Evolutionary conservation across 2,113 vertebrate species (phyloP), one percentile per base, ranked within the genome.

Genomic region (Gorsachius goisagi): DNA sequence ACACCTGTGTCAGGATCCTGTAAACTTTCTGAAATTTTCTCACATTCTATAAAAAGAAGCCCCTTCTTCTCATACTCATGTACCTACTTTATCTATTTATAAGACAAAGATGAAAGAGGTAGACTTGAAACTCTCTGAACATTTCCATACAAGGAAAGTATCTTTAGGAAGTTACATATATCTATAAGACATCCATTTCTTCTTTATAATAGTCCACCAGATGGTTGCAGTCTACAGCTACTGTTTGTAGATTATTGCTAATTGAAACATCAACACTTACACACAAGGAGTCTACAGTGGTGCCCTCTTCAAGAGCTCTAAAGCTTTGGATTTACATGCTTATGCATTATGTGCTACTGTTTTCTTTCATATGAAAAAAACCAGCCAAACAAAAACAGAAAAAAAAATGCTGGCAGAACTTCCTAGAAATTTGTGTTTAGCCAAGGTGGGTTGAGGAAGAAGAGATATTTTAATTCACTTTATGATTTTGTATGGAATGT

Each of bases 171-270:
- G 88, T 95, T 96, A 68, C 47, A 76, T 91, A 89, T 73, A 76
- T 73, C 55, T 90, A 20, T 8, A 58, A 95, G 41, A 88, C 39
- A 76, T 64, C 77, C 1, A 55, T 91, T 88, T 94, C 68, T 72
- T 94, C 66, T 73, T 92, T 72, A 18, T 78, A 90, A 80, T 41
- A 66, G 39, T 86, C 88, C 52, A 96, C 83, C 93, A 97, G 95
- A 97, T 97, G 93, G 81, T 80, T 89, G 49, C 59, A 86, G 73
- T 93, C 66, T 85, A 35, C 64, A 89, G 75, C 35, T 90, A 85
- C 71, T 37, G 17, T 64, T 96, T 95, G 89, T 94, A 86, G 55
- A 92, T 97, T 97, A 94, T 74, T 94, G 81, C 60, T 97, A 95
- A 93, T 59, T 97, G 92, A 96, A 96, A 95, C 32, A 90, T 92